Evolutionary conservation across 2,797 vertebrate genomes (phyloP).

Genomic region (Zonotrichia albicollis): DNA sequence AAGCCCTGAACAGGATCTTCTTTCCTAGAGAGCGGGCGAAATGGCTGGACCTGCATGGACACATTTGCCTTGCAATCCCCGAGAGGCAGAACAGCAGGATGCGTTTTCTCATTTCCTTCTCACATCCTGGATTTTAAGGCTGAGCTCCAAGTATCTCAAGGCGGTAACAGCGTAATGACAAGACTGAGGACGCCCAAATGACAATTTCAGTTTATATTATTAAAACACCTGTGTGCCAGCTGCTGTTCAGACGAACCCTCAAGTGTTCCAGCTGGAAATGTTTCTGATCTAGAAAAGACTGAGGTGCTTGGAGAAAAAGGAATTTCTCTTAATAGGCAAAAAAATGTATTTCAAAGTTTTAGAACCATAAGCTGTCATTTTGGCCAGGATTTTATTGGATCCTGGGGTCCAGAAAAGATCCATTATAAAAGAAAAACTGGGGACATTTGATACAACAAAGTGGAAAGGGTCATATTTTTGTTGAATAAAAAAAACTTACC

Average conservation of each 20-base stretch:
- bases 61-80: not conserved
- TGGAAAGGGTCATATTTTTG: not conserved
- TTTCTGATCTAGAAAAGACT: not conserved
- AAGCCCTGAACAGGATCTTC: not conserved
- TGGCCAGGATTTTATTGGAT: not conserved
- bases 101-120: not conserved
- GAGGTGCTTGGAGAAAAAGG: not conserved
- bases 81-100: not conserved
- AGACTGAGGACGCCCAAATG: not conserved
- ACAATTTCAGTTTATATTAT: not conserved
- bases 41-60: not conserved
- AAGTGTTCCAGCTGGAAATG: not conserved
- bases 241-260: not conserved
- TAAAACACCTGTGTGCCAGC: not conserved
- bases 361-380: not conserved
- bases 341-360: not conserved
- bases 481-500: not conserved
- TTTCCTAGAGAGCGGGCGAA: conserved; percentile 4
- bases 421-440: not conserved
- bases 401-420: not conserved
- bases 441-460: not conserved
- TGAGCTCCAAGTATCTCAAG: not conserved
- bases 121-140: not conserved
- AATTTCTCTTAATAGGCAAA: not conserved
- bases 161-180: not conserved